These are phyloP conservation scores for Tridacna crocea DNA, from an alignment of 2,888 invertebrate species.

Conservation along the genomic window DNA sequence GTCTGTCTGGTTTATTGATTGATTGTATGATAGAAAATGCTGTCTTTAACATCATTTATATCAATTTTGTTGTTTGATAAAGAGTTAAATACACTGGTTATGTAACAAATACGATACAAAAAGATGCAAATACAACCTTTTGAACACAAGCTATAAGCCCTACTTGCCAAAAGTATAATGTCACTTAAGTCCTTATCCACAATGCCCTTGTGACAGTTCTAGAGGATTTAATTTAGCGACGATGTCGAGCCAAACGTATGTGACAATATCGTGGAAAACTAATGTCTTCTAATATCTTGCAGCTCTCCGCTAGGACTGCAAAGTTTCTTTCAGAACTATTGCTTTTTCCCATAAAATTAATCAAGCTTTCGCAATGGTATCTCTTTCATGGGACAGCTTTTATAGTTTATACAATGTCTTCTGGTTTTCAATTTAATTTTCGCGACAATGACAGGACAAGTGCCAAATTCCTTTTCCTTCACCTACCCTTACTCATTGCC, in stretches of 20 bases:
- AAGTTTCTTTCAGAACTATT: slow-evolving; percentile 49
- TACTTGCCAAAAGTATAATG: too few species aligned
- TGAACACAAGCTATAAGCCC: too few species aligned
- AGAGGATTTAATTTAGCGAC: slow-evolving; percentile 20
- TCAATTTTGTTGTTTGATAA: too few species aligned
- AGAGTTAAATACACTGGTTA: too few species aligned
- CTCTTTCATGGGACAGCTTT: slow-evolving; percentile 55
- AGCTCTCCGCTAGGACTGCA: slow-evolving; percentile 38
- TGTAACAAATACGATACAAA: too few species aligned
- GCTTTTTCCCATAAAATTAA: slow-evolving; percentile 56
- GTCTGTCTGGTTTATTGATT: too few species aligned
- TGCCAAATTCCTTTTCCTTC: not conserved
- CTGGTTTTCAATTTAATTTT: slow-evolving; percentile 57
- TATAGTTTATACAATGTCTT: slow-evolving; percentile 54
- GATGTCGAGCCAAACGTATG: slow-evolving; percentile 26
- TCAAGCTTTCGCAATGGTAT: slow-evolving; percentile 48
- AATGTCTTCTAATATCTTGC: slow-evolving; percentile 51
- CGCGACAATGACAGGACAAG: slow-evolving; percentile 47
- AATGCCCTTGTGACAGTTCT: slow-evolving; percentile 13
- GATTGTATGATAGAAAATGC: too few species aligned
- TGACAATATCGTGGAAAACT: slow-evolving; percentile 56
- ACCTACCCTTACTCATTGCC: too few species aligned
- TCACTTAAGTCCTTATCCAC: too few species aligned
- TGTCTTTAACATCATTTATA: too few species aligned
- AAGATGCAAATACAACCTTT: too few species aligned